Evolutionary conservation across 2,888 invertebrate species (phyloP), one percentile per base, ranked within the genome.

Genomic region (Diarsia brunnea): DNA sequence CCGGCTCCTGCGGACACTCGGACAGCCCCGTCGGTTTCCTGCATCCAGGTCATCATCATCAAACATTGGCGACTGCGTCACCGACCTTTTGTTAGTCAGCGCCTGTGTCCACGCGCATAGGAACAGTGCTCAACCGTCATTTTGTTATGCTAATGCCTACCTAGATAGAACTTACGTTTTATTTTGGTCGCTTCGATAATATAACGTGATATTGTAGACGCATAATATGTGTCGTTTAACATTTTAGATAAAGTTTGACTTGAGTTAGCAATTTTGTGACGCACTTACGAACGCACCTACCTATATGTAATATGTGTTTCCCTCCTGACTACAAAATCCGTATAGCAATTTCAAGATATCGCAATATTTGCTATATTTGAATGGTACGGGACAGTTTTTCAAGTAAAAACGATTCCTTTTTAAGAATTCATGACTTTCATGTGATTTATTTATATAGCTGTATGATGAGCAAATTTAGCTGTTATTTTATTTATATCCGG

Each of bases 1-100:
- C 96, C 96, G 95, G 88, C 93, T 95, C 95, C 96, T 95, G 93
- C 91, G 89, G 88, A 87, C 91, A 90, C 94, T 93, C 91, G 89
- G 88, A 87, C 91, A 90, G 92, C 90, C 92, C 92, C 89, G 90
- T 84, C 90, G 89, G 92, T 91, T 93, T 94, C 94, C 94, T 94
- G 91, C 91, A 90, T 87, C 89, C 89, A 89, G 87, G 90, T 89
- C 93, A 92, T 93, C 93, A 92, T 89, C 91, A 90, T 84, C 90
- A 87, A 85, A 86, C 88, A 86, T 85, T 90, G 87, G 85, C 89
- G 83, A 78, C 84, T 78, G 84, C 88, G 89, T 88, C 88, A 85
- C 79, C 79, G 78, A 65, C 67, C 72, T 76, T 78, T 82, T 77
- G 84, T 76, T 86, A 81, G 84, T 81, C 84, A 84, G 75, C 81